These are phyloP conservation scores for Halisarca cf. caerulea DNA, from an alignment of 37 sponge, comb jelly and placozoan genomes.

Conservation along the genomic window DNA sequence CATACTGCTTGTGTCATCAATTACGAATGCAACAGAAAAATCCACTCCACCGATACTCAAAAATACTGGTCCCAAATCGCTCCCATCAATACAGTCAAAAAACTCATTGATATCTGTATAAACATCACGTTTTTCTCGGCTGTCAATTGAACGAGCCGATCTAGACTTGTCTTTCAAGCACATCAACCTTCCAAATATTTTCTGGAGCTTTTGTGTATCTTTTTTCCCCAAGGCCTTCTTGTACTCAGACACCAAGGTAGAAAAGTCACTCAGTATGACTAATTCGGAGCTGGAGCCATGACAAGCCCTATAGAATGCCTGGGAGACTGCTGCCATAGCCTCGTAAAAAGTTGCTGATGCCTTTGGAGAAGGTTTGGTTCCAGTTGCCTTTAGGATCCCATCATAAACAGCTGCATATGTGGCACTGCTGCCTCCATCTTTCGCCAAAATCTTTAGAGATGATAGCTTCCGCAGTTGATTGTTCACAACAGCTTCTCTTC, in stretches of 20 bases:
- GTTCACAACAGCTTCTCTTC: too few relatives aligned
- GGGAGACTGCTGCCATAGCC: neutral
- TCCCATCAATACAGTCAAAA: neutral
- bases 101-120: neutral
- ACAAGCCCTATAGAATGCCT: neutral
- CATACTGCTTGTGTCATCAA: conserved; percentile 28
- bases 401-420: too few relatives aligned
- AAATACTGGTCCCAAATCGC: neutral
- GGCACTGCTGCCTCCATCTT: too few relatives aligned
- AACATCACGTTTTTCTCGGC: neutral
- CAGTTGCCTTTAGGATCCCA: too few relatives aligned
- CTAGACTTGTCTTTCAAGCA: neutral
- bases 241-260: neutral
- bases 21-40: neutral
- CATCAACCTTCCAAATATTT: neutral
- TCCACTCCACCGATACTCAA: neutral
- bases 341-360: neutral
- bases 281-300: neutral
- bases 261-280: neutral
- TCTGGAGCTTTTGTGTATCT: neutral
- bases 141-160: neutral
- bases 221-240: neutral
- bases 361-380: neutral
- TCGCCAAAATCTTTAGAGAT: too few relatives aligned
- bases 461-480: too few relatives aligned